Evolutionary conservation across 2,113 vertebrate species (phyloP), one percentile per base, ranked within the genome.

Genomic region (Aegithalos caudatus): DNA sequence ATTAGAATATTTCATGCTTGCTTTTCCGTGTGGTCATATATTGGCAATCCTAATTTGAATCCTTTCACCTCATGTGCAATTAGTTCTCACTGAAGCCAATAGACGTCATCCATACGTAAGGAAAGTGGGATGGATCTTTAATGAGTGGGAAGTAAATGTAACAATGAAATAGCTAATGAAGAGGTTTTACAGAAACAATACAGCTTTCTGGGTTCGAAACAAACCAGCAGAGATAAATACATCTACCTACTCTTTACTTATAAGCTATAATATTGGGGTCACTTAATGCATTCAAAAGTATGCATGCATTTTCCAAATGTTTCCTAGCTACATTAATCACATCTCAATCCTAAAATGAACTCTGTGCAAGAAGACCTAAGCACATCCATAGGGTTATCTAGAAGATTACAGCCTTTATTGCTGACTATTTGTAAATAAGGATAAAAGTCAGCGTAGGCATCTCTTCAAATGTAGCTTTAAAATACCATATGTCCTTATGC

Each of bases 401-500:
- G 67, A 93, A 90, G 92, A 97, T 88, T 95, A 73, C 87, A 97
- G 93, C 56, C 96, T 95, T 90, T 94, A 95, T 96, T 96, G 94
- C 94, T 5, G 88, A 95, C 92, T 97, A 96, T 97, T 97, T 96
- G 95, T 95, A 96, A 96, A 97, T 96, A 97, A 95, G 95, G 67
- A 95, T 97, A 94, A 95, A 95, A 96, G 90, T 96, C 94, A 96
- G 92, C 28, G 44, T 96, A 97, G 90, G 92, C 96, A 96, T 88
- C 92, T 92, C 85, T 97, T 97, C 92, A 95, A 96, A 97, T 96
- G 88, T 82, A 96, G 93, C 92, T 96, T 96, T 96, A 96, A 96
- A 97, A 97, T 97, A 96, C 90, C 90, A 93, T 96, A 95, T 97
- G 94, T 96, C 95, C 93, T 96, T 96, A 83, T 96, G 93, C 90